Conservation (phyloP, 2,113 vertebrate genomes). For the Caranx ignobilis region DNA sequence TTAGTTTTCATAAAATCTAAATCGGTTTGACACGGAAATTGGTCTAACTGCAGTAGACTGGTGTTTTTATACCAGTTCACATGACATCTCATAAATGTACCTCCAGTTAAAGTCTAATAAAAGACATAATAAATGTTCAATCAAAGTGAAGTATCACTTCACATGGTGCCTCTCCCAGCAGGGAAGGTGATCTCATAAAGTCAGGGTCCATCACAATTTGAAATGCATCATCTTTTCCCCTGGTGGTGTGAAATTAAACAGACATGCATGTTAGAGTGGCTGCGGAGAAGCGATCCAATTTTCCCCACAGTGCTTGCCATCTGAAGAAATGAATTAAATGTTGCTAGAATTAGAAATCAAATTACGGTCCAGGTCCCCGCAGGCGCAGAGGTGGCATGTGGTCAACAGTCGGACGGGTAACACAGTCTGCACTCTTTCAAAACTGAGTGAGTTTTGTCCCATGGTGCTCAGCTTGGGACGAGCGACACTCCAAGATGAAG, state of each 20-base stretch:
- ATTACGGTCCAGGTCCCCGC: conserved; percentile 53
- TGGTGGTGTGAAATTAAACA: conserved; percentile 69
- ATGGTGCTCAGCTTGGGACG: conserved; percentile 1
- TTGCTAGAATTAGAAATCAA: conserved; percentile 70
- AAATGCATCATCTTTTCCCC: conserved; percentile 47
- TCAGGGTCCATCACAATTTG: conserved; percentile 58
- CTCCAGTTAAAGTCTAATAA: conserved; percentile 3
- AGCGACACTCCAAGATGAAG: conserved; percentile 27
- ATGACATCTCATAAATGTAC: conserved; percentile 2
- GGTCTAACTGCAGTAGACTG: neutral
- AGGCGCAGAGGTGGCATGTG: conserved; percentile 54
- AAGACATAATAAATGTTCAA: conserved; percentile 16
- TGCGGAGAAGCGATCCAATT: conserved; percentile 59
- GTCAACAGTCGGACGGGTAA: conserved; percentile 48
- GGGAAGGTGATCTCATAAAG: conserved; percentile 51
- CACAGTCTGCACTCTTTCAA: conserved; percentile 26
- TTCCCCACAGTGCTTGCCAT: conserved; percentile 56
- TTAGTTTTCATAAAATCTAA: neutral
- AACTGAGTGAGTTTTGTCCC: conserved; percentile 13
- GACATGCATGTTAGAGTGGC: conserved; percentile 59
- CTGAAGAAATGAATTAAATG: conserved; percentile 66
- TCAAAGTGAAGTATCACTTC: conserved; percentile 35
- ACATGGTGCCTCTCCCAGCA: conserved; percentile 19
- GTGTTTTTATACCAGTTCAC: neutral
- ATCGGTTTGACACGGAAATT: neutral